Evolutionary conservation across 2,888 invertebrate genomes (phyloP).

Genomic region (Conchocele bisecta): DNA sequence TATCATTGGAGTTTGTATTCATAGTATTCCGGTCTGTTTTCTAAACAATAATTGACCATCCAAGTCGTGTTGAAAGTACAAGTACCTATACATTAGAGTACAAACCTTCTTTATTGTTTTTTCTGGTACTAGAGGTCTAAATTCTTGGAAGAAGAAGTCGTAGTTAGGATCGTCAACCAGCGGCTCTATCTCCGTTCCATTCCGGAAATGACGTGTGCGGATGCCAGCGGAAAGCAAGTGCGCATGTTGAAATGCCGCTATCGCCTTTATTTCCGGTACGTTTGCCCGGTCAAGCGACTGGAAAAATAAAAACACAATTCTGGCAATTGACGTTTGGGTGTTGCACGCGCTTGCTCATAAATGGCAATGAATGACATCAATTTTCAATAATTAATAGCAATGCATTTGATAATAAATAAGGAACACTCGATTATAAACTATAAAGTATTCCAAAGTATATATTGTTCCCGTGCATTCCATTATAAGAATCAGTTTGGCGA

Average conservation of each 20-base stretch:
- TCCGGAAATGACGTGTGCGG: conserved; percentile 1
- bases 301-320: background rate
- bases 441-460: too few relatives aligned
- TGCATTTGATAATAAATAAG: too few relatives aligned
- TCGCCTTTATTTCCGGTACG: background rate
- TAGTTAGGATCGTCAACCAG: conserved; percentile 6
- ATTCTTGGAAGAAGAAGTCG: conserved; percentile 14
- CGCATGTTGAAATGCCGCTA: conserved; percentile 3
- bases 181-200: background rate
- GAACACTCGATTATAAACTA: too few relatives aligned
- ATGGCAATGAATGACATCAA: too few relatives aligned
- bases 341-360: too few relatives aligned
- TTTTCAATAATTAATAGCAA: too few relatives aligned
- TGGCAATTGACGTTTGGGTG: too few relatives aligned
- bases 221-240: background rate
- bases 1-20: background rate
- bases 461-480: too few relatives aligned
- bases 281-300: background rate
- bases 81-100: background rate
- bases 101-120: conserved; percentile 4
- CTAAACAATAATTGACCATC: background rate
- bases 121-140: background rate
- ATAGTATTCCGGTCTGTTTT: background rate
- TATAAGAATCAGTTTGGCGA: too few relatives aligned
- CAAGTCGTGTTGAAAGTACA: background rate